A percentile compares a stretch with the other conserved stretches of the same genome.
Evolutionary conservation across 2,888 invertebrate species (phyloP).

Genomic region (Abscondita cerata): DNA sequence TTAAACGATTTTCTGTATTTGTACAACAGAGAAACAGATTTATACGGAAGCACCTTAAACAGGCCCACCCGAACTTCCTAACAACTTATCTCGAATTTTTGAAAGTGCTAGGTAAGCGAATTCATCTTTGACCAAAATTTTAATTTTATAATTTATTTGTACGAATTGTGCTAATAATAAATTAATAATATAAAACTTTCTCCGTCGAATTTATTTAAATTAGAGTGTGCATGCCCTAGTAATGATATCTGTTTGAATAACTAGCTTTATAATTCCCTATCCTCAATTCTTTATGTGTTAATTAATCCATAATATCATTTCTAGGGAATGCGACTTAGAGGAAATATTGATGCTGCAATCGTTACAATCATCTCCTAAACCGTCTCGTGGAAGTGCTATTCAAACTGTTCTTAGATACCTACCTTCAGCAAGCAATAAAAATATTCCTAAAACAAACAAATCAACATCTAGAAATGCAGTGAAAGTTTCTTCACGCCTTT

Average conservation of each 20-base stretch:
- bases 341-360: constrained; percentile 68
- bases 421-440: constrained; percentile 44
- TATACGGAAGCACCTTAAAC: constrained; percentile 75
- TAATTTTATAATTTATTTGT: too few species aligned
- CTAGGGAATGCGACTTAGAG: constrained; percentile 75
- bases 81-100: constrained; percentile 67
- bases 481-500: constrained; percentile 15
- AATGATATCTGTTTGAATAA: constrained; percentile 11
- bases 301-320: constrained; percentile 30
- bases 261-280: not conserved
- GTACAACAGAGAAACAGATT: constrained; percentile 83
- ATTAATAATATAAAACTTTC: not conserved
- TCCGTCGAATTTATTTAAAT: not conserved
- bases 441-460: constrained; percentile 20
- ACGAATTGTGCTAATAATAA: too few species aligned
- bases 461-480: constrained; percentile 7
- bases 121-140: too few species aligned
- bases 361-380: constrained; percentile 46
- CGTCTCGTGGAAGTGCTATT: constrained; percentile 39
- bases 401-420: constrained; percentile 56
- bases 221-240: constrained; percentile 18
- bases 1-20: constrained; percentile 83
- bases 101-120: constrained; percentile 63
- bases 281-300: not conserved
- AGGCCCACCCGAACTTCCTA: constrained; percentile 65